Base-by-base conservation (phyloP, 2,888 invertebrate species). In the Drosophila nigricruria region DNA sequence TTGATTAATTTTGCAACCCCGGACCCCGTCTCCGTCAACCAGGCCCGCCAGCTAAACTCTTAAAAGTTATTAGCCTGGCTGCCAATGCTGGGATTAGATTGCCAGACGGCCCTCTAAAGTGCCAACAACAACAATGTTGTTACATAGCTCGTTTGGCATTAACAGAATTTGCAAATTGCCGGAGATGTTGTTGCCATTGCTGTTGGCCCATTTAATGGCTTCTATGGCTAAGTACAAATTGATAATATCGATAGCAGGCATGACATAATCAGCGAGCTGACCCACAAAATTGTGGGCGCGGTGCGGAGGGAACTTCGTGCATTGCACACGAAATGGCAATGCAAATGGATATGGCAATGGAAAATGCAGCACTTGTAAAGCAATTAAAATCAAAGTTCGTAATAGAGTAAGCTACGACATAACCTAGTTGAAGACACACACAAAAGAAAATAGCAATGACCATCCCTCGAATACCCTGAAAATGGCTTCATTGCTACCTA, bases 1-100 rank as follows among this genome's bases (percentile, higher is more conserved):
- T 68, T 85, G 79, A 85, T 81, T 81, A 74, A 85, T 61, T 74
- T 83, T 65, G 76, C 58, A 57, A 53, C 58, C 50, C 70, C 36
- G 36, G 43, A 32, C 23, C 59, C 53, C 50, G n/a, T 5, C 38
- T 14, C 27, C 20, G 30, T 9, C 59, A 14, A 25, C 34, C 36
- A 27, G 5, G 40, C 54, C 54, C 30, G 9, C 23, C 43, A 25
- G 14, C 53, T 45, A 60, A 62, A 58, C 61, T 73, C 62, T 56
- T 53, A 50, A 69, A 76, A 60, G 76, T 75, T 73, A 73, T 73
- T 75, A 73, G 73, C 70, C 50, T 53, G 36, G 47, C 43, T 38
- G 32, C 47, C 59, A 56, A 65, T 54, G 57, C 42, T 40, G 45
- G 57, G 61, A 73, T 68, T 73, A 62, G 73, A 34, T 64, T 73